Evolutionary conservation across 1,140 invertebrate species (phyloP).

Genomic region (Achatina immaculata): DNA sequence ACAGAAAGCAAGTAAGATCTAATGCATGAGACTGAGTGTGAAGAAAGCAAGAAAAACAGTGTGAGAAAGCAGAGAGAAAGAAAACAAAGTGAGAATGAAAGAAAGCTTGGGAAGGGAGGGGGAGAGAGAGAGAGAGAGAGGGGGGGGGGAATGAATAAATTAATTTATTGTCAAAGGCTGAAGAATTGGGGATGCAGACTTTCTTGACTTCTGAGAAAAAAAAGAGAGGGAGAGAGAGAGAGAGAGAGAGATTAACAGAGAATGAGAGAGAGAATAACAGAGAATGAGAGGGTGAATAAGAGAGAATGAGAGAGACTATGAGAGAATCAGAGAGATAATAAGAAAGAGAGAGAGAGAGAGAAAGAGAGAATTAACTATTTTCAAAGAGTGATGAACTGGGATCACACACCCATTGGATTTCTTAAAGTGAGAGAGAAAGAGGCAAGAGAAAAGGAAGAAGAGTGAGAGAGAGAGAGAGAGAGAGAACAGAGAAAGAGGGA

Average conservation of each 20-base stretch:
- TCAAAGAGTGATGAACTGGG: too few species aligned
- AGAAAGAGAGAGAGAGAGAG: slow-evolving; percentile 27
- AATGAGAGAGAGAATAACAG: slow-evolving; percentile 23
- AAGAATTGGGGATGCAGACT: too few species aligned
- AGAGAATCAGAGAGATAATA: slow-evolving; percentile 19
- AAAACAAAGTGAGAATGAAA: background rate
- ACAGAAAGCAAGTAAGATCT: slow-evolving; percentile 25
- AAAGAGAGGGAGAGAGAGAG: slow-evolving; percentile 11
- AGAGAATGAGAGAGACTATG: slow-evolving; percentile 21
- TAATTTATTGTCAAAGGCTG: too few species aligned
- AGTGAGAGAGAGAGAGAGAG: slow-evolving; percentile 16
- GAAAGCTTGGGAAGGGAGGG: background rate
- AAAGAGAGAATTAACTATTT: too few species aligned
- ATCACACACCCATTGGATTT: too few species aligned
- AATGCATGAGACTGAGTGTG: too few species aligned
- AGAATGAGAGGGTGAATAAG: slow-evolving; percentile 22
- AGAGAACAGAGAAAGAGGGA: slow-evolving; percentile 20
- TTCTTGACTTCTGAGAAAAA: too few species aligned
- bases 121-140: background rate
- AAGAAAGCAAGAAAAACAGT: slow-evolving; percentile 18
- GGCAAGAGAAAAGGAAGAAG: slow-evolving; percentile 12
- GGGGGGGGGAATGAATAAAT: slow-evolving; percentile 14
- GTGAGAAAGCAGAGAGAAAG: slow-evolving; percentile 5
- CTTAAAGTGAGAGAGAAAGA: slow-evolving; percentile 24
- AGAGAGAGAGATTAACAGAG: slow-evolving; percentile 25